A percentile compares a stretch with the other conserved stretches of the same genome.
These are phyloP conservation scores for Amblyopsis rosae DNA, from an alignment of 2,113 vertebrate species.

Conservation along the genomic window DNA sequence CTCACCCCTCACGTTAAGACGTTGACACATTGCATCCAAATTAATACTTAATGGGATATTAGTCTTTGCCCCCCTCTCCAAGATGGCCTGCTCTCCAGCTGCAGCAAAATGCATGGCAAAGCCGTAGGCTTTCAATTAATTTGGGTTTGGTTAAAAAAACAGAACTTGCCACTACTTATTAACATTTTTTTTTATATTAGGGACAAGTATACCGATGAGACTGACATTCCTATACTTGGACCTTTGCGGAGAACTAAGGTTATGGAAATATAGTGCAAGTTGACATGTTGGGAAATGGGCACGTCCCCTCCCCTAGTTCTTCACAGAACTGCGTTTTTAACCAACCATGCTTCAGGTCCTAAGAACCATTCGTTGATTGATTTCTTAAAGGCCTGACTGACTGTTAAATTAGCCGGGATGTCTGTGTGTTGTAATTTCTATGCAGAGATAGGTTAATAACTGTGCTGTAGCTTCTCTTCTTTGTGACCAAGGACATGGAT, in stretches of 20 bases:
- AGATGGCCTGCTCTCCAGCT: slow-evolving; percentile 48
- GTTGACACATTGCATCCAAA: slow-evolving; percentile 1
- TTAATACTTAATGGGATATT: background rate
- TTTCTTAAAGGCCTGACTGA: background rate
- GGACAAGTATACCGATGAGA: slow-evolving; percentile 36
- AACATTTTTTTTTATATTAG: slow-evolving; percentile 10
- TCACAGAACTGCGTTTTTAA: slow-evolving; percentile 57
- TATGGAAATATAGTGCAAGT: slow-evolving; percentile 24
- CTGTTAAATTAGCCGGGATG: slow-evolving; percentile 12
- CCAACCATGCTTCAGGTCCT: slow-evolving; percentile 42
- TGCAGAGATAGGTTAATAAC: slow-evolving; percentile 28
- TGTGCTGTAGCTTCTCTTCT: slow-evolving; percentile 25
- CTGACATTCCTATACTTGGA: slow-evolving; percentile 27
- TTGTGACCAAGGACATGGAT: slow-evolving; percentile 31
- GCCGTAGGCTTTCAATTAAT: slow-evolving; percentile 44
- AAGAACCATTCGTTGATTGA: background rate
- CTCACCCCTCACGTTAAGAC: background rate
- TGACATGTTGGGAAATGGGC: slow-evolving; percentile 2
- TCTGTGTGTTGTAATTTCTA: slow-evolving; percentile 3
- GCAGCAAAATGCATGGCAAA: slow-evolving; percentile 67
- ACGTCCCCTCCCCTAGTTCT: slow-evolving; percentile 29
- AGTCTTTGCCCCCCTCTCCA: slow-evolving; percentile 16
- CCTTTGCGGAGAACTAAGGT: slow-evolving; percentile 26
- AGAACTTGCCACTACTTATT: slow-evolving; percentile 37
- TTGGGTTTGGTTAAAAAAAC: slow-evolving; percentile 60